Evolutionary conservation across 2,113 vertebrate species (phyloP).

Genomic region (Lampris incognitus): DNA sequence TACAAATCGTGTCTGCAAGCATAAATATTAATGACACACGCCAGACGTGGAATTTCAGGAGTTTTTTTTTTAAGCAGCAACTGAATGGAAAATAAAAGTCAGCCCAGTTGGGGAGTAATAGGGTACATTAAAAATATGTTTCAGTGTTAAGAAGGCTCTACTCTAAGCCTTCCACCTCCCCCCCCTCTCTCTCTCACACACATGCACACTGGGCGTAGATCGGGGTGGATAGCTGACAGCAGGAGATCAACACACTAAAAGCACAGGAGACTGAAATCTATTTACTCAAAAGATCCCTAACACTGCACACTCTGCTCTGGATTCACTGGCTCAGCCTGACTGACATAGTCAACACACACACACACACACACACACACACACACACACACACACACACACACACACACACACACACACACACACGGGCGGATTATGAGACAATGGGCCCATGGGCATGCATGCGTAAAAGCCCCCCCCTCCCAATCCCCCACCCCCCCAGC

Average conservation of each 20-base stretch:
- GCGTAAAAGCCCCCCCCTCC: too few species aligned
- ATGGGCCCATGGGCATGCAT: too few species aligned
- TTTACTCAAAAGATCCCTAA: constrained; percentile 57
- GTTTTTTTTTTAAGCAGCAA: constrained; percentile 46
- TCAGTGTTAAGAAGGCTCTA: constrained; percentile 67
- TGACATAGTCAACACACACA: constrained; percentile 52
- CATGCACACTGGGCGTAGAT: constrained; percentile 47
- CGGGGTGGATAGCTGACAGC: constrained; percentile 66
- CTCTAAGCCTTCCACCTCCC: constrained; percentile 36
- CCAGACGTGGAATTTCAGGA: constrained; percentile 63
- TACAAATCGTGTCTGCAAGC: constrained; percentile 67
- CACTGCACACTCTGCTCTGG: constrained; percentile 14
- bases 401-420: constrained; percentile 6
- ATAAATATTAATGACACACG: constrained; percentile 69
- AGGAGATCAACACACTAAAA: constrained; percentile 70
- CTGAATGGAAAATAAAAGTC: constrained; percentile 69
- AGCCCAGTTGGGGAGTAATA: constrained; percentile 67
- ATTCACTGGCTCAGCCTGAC: constrained; percentile 49
- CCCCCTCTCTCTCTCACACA: background rate
- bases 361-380: constrained; percentile 48
- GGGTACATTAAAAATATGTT: constrained; percentile 73
- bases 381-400: constrained; percentile 51
- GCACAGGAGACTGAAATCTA: constrained; percentile 71
- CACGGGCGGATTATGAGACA: too few species aligned
- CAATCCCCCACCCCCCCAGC: too few species aligned